A percentile compares a stretch with the other conserved stretches of the same genome.
These are phyloP conservation scores for Sinentomon sp. DNA, from an alignment of 2,888 invertebrate genomes.

Conservation along the genomic window DNA sequence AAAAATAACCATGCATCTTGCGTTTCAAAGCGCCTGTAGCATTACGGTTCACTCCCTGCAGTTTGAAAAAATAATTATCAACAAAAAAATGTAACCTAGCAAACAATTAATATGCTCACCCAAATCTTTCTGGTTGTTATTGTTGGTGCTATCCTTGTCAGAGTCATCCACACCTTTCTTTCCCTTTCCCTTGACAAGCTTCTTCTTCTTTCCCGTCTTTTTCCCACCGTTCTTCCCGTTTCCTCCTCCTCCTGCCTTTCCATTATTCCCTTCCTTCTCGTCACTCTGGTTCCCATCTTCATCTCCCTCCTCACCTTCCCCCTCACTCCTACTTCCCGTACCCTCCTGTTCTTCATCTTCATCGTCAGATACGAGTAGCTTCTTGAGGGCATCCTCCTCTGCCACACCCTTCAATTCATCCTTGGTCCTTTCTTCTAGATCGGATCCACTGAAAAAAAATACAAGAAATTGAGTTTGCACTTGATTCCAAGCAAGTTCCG, in stretches of 20 bases:
- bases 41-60: no score
- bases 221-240: conserved; percentile 23
- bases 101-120: no score
- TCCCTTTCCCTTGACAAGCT: conserved; percentile 23
- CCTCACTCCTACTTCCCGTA: conserved; percentile 35
- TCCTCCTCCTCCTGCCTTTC: conserved; percentile 27
- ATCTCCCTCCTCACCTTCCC: conserved; percentile 43
- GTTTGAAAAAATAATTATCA: no score
- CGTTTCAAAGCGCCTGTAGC: no score
- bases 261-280: conserved; percentile 21
- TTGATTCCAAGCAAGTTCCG: no score
- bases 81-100: no score
- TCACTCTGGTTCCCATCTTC: conserved; percentile 27
- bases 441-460: conserved; percentile 14
- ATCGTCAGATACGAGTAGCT: conserved; percentile 61
- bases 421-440: conserved; percentile 29
- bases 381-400: conserved; percentile 62
- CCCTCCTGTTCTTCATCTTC: conserved; percentile 53
- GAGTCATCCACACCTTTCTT: conserved; percentile 17
- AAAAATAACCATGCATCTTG: no score
- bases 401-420: conserved; percentile 69
- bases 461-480: no score
- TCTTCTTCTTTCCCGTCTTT: conserved; percentile 18
- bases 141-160: no score
- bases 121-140: no score